Base-by-base conservation (phyloP, 2,797 vertebrate genomes). In the Falco berigora region DNA sequence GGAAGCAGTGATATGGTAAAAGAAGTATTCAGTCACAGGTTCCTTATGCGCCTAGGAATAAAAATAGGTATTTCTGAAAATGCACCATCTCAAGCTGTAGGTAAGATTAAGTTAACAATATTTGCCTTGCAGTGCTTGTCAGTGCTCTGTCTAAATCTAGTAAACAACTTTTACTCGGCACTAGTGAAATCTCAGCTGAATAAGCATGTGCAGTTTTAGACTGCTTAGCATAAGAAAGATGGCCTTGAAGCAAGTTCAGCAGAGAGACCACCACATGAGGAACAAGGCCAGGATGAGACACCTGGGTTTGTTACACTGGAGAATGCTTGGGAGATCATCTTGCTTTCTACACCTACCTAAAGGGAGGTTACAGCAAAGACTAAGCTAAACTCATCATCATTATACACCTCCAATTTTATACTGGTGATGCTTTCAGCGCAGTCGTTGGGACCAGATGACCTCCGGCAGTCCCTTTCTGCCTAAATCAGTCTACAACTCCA, bases 1-100 rank as follows among this genome's bases (percentile, higher is more conserved):
- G 55, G 42, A 87, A 94, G 69, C 16, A 64, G 32, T 6, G 66
- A 88, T 72, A 84, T 1, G 28, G 59, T 68, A 59, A 87, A 94
- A 79, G 64, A 86, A n/a, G 56, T 2, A 79, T 47, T 86, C 47
- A 56, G 8, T 38, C 50, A 66, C 55, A 78, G 6, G 11, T 46
- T 86, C 38, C 30, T 66, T 42, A 14, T 16, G 14, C 5, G 7
- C 32, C 14, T 30, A 75, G 32, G 38, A 72, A 72, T 30, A 88
- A 92, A 94, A 85, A 59, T 4, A 93, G 59, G 25, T 21, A 52
- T 55, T 87, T 85, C 62, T 69, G 36, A 87, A 87, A 77, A 79
- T 0, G 2, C 16, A 74, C 17, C 12, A 40, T 38, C 36, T 63
- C 56, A 23, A 61, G 42, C 32, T 64, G 34, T 27, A 83, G 61